Conservation (phyloP, 2,797 vertebrate genomes). For the Danio kyathit region DNA sequence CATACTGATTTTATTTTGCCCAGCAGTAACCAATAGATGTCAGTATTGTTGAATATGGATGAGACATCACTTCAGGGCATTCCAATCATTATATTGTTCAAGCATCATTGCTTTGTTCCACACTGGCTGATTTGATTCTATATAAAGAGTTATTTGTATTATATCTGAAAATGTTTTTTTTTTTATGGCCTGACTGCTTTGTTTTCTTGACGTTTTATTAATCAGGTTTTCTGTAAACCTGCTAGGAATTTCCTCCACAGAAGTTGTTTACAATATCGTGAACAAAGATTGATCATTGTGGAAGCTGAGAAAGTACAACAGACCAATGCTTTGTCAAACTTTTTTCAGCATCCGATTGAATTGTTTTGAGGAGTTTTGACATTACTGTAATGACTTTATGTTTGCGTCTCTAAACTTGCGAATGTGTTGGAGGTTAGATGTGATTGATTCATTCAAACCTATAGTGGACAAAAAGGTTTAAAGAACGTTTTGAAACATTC, state of each 20-base stretch:
- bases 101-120: conserved; percentile 18
- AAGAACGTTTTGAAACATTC: too few relatives aligned
- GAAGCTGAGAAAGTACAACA: neutral
- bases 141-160: neutral
- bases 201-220: neutral
- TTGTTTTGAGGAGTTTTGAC: neutral
- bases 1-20: conserved; percentile 13
- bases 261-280: neutral
- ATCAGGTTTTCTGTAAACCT: neutral
- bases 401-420: neutral
- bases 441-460: neutral
- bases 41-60: conserved; percentile 57
- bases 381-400: neutral
- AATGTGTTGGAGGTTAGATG: neutral
- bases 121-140: neutral
- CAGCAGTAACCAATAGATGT: conserved; percentile 43
- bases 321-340: too few relatives aligned
- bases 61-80: conserved; percentile 10
- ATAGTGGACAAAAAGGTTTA: too few relatives aligned
- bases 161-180: neutral
- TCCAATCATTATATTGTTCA: conserved; percentile 4
- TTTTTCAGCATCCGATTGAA: neutral
- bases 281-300: neutral
- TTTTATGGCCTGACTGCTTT: neutral
- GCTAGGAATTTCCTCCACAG: neutral